Evolutionary conservation across 2,113 vertebrate species (phyloP).

Genomic region (Uropsilus gracilis): DNA sequence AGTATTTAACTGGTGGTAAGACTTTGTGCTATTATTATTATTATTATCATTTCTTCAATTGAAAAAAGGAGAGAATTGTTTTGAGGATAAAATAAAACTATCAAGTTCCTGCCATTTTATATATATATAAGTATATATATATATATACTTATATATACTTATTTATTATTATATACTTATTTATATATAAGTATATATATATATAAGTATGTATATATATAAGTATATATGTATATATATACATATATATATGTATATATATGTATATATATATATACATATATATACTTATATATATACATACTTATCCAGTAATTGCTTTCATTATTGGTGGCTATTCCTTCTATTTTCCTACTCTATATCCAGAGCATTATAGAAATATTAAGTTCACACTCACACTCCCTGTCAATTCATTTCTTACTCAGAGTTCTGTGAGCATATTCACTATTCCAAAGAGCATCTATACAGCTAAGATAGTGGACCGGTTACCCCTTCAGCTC

Average conservation of each 20-base stretch:
- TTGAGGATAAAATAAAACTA: background rate
- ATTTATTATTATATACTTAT: too few species aligned
- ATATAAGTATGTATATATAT: too few species aligned
- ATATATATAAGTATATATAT: too few species aligned
- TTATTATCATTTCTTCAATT: background rate
- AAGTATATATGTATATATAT: too few species aligned
- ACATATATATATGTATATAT: too few species aligned
- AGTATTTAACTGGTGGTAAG: background rate
- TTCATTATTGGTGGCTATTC: background rate
- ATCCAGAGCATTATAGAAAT: background rate
- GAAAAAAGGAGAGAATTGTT: background rate
- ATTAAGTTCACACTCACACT: background rate
- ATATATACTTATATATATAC: too few species aligned
- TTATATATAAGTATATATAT: too few species aligned
- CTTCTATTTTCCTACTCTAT: background rate
- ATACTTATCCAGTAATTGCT: background rate
- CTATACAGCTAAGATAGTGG: background rate
- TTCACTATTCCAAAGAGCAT: background rate
- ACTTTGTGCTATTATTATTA: background rate
- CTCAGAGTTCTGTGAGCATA: background rate
- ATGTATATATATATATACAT: too few species aligned
- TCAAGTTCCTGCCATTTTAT: background rate
- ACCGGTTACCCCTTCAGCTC: background rate
- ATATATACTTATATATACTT: too few species aligned
- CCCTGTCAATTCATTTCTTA: background rate